Conservation (phyloP, 1,140 invertebrate species). For the Limonius californicus region DNA sequence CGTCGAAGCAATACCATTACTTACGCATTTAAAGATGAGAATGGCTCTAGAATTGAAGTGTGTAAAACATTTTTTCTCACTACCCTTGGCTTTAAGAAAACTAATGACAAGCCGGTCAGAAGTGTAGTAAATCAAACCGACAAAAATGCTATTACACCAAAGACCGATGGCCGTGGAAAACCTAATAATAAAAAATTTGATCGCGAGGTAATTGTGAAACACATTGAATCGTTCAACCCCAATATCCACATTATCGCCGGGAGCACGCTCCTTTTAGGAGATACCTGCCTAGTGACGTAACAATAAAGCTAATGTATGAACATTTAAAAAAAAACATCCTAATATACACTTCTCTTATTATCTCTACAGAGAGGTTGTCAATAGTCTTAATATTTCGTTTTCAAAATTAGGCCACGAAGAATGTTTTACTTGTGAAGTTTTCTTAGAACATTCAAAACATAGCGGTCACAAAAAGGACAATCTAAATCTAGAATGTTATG, state of each 20-base stretch:
- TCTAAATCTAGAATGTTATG: background rate
- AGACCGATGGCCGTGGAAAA: background rate
- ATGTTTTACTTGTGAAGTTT: background rate
- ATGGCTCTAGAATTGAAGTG: conserved; percentile 1
- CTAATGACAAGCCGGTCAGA: conserved; percentile 4
- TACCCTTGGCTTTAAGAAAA: conserved; percentile 11
- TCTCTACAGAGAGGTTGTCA: background rate
- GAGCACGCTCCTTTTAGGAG: conserved; percentile 15
- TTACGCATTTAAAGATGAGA: background rate
- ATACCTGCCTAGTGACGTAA: conserved; percentile 22
- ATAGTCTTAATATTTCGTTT: background rate
- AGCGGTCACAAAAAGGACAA: background rate
- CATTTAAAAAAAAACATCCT: conserved; percentile 20
- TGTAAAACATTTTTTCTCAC: conserved; percentile 18
- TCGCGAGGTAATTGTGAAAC: conserved; percentile 8
- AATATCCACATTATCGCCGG: conserved; percentile 17
- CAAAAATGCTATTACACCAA: background rate
- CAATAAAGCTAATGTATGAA: conserved; percentile 21
- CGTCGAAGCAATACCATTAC: background rate
- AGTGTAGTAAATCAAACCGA: background rate
- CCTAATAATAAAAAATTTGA: conserved; percentile 13
- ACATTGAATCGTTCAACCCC: conserved; percentile 19
- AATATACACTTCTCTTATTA: conserved; percentile 12
- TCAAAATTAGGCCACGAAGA: conserved; percentile 15
- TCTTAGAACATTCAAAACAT: background rate